phyloP scores from a whole-genome alignment of 2,797 vertebrate genomes.

The Pteropus rufus region DNA sequence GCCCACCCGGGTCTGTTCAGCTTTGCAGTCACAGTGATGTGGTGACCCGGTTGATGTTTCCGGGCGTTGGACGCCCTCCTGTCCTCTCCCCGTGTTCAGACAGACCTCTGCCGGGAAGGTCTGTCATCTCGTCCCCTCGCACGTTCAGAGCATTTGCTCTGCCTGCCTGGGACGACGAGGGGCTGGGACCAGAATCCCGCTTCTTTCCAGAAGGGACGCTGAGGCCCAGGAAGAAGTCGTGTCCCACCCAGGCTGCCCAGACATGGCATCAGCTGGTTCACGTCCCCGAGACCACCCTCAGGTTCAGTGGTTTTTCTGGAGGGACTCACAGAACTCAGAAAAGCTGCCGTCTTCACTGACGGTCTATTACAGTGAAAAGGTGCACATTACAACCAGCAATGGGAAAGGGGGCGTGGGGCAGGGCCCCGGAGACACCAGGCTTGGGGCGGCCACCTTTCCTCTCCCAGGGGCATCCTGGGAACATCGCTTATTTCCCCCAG shows the following conservation, averaged over 20 bases:
- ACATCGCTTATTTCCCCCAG: neutral
- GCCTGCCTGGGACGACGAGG: neutral
- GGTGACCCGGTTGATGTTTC: too few species aligned
- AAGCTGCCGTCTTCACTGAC: accelerated
- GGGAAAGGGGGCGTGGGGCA: accelerated
- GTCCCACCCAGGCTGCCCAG: neutral
- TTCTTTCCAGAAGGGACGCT: neutral
- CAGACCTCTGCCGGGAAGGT: neutral
- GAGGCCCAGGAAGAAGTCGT: neutral
- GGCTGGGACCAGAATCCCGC: neutral
- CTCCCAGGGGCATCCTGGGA: neutral
- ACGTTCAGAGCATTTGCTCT: neutral
- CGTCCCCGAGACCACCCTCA: neutral
- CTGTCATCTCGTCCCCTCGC: neutral
- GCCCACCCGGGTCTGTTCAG: accelerated
- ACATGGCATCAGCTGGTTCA: accelerated
- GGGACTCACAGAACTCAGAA: neutral
- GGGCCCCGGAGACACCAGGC: too few species aligned
- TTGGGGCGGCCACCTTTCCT: too few species aligned
- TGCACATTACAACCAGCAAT: accelerated
- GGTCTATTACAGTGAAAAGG: accelerated
- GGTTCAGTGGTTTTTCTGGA: accelerated
- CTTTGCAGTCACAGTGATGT: accelerated
- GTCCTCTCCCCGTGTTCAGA: neutral
- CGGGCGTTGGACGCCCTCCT: accelerated